These are phyloP conservation scores for Tenualosa ilisha DNA, from an alignment of 2,797 vertebrate genomes.

Conservation along the genomic window DNA sequence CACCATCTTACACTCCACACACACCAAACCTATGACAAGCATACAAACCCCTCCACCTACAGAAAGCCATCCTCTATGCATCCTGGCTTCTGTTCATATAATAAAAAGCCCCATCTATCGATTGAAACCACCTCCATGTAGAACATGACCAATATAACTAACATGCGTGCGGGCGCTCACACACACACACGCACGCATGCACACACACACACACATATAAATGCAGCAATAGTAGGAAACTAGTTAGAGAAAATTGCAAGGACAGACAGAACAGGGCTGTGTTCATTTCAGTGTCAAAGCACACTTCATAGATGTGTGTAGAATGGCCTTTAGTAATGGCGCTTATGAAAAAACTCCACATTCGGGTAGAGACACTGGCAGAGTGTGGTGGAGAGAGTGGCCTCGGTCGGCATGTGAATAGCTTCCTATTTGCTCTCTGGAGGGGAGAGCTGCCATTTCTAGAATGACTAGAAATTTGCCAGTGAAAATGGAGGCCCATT, in stretches of 20 bases:
- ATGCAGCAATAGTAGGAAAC: neutral
- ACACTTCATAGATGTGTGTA: neutral
- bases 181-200: constrained; percentile 14
- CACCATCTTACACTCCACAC: neutral
- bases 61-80: neutral
- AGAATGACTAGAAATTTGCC: constrained; percentile 26
- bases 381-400: neutral
- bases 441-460: constrained; percentile 16
- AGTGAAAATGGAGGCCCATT: neutral
- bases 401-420: constrained; percentile 17
- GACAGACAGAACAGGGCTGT: neutral
- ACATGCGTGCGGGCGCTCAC: neutral
- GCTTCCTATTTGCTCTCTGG: constrained; percentile 34
- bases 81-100: neutral
- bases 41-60: neutral
- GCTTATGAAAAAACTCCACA: constrained; percentile 22
- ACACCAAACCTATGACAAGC: neutral
- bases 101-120: too few relatives aligned
- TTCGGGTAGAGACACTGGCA: neutral
- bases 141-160: too few relatives aligned
- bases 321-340: constrained; percentile 23
- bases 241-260: neutral
- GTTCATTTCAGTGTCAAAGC: constrained; percentile 7
- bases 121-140: too few relatives aligned
- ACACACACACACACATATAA: neutral